Conservation (phyloP, 92 coral and sea anemone genomes). For the Desmophyllum pertusum region DNA sequence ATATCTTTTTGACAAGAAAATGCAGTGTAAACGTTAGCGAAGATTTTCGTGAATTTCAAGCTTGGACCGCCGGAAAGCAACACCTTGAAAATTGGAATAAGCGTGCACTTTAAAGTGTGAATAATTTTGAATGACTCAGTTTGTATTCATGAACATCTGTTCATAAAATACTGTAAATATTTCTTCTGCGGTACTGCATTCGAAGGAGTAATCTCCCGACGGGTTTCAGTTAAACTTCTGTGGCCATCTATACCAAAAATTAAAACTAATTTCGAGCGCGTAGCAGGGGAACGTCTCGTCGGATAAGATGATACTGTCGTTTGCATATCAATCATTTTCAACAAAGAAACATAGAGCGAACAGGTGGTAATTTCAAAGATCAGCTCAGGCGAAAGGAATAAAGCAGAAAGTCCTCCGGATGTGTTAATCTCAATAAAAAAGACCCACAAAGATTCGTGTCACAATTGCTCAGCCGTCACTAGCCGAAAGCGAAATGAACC, state of each 20-base stretch:
- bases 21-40: neutral
- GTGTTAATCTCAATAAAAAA: neutral
- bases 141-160: neutral
- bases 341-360: neutral
- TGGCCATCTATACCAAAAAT: neutral
- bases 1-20: neutral
- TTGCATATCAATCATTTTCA: constrained; percentile 4
- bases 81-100: neutral
- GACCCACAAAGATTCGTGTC: neutral
- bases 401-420: constrained; percentile 16
- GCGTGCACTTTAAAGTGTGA: neutral
- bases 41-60: neutral
- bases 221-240: neutral
- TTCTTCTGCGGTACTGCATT: neutral
- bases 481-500: constrained; percentile 15
- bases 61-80: neutral
- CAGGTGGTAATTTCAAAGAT: constrained; percentile 27
- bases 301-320: neutral
- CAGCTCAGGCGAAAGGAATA: neutral
- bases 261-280: neutral
- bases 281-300: neutral
- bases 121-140: constrained; percentile 21
- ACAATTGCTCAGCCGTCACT: constrained; percentile 10
- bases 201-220: neutral
- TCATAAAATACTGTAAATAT: neutral